Evolutionary conservation across 2,113 vertebrate species (phyloP), one percentile per base, ranked within the genome.

Genomic region (Parotia lawesii): DNA sequence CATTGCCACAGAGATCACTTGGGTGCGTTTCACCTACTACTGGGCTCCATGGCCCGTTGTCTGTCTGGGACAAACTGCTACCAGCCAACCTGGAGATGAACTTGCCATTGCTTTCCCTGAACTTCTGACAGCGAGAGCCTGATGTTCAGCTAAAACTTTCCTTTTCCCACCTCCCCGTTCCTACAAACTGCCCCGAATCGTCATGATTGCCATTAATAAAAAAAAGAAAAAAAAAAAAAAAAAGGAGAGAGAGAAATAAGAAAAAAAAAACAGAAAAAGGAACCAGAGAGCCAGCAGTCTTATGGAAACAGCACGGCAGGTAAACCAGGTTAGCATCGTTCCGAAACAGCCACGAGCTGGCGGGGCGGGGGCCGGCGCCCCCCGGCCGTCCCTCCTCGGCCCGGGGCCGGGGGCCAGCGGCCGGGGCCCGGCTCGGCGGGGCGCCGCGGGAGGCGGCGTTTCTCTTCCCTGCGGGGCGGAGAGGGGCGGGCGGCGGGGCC

Each of bases 241-340:
- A 17, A 23, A 27, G 2, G 19, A 20, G 24, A 38, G 21, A n/a
- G 24, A 42, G 6, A 51, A 47, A 20, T 12, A n/a, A 50, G 23
- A 89, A 62, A 4, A 58, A 47, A 35, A 56, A 15, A 18, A 31
- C 3, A 12, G 40, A 3, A 19, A 67, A 81, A 60, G 58, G 29
- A 90, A 86, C 61, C 54, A 81, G 89, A 67, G 44, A 76, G 79
- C n/a, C 91, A 77, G 71, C 78, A 85, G 58, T 76, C 72, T 75
- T 25, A 71, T 38, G 38, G 75, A 16, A 78, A 78, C 15, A 61
- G 80, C 95, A 37, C 62, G 48, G 93, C 87, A 91, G 95, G 87
- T 88, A 60, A 70, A 88, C 84, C 94, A 82, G 79, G 93, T 78
- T 70, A 85, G 89, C 78, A 73, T 88, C 83, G 83, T 90, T 90